These are phyloP conservation scores for Leptinotarsa juncta DNA, from an alignment of 2,888 invertebrate species.

Conservation along the genomic window DNA sequence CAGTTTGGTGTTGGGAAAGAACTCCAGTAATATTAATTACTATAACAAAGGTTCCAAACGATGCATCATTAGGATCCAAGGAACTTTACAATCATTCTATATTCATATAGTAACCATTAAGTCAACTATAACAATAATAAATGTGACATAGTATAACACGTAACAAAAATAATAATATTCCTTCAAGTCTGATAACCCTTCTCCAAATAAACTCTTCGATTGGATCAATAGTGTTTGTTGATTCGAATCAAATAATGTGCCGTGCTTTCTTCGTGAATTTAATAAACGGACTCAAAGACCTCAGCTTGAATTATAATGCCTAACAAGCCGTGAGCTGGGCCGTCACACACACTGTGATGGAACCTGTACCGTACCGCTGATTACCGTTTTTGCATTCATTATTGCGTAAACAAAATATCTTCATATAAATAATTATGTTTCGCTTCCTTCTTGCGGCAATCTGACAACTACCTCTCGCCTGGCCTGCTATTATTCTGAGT, in stretches of 20 bases:
- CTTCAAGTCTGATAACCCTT: too few species aligned
- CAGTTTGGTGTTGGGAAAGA: too few species aligned
- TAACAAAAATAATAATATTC: too few species aligned
- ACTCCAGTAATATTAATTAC: too few species aligned
- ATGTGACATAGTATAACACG: too few species aligned
- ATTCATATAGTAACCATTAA: too few species aligned
- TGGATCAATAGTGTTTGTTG: not conserved
- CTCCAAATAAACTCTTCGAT: not conserved
- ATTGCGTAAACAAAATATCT: slow-evolving; percentile 35
- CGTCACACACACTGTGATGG: slow-evolving; percentile 15
- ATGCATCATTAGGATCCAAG: too few species aligned
- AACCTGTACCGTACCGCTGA: slow-evolving; percentile 26
- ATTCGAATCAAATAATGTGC: too few species aligned
- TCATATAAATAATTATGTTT: slow-evolving; percentile 28
- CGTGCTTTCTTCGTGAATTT: not conserved
- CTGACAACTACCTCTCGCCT: slow-evolving; percentile 22
- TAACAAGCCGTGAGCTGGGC: slow-evolving; percentile 15
- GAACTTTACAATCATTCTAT: too few species aligned
- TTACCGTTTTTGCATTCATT: slow-evolving; percentile 37
- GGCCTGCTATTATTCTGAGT: slow-evolving; percentile 12
- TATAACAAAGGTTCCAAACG: too few species aligned
- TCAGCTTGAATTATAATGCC: slow-evolving; percentile 10
- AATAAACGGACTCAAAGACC: slow-evolving; percentile 1
- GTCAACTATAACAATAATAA: too few species aligned
- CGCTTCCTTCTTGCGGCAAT: slow-evolving; percentile 29